Evolutionary conservation across 2,888 invertebrate species (phyloP), one percentile per base, ranked within the genome.

Genomic region (Tetheella fluctuosa): DNA sequence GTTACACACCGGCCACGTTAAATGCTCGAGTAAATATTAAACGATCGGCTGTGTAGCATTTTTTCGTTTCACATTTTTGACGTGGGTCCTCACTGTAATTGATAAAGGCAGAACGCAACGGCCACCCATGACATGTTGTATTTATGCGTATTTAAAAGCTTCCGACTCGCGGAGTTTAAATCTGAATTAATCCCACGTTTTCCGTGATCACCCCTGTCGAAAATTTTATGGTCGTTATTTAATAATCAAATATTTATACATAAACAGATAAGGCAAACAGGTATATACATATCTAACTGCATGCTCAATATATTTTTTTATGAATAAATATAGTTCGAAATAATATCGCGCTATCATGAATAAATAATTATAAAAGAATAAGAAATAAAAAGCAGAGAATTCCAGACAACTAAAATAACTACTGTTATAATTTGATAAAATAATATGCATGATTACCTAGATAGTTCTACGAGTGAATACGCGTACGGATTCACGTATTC

Each of bases 81-180:
- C 84, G 80, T 78, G 77, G 80, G 75, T 77, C 77, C 80, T 77
- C 77, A 73, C 77, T 84, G 88, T 91, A 90, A 91, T 90, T 91
- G 91, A 90, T 91, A 89, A 90, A 90, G 89, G 91, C 86, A 82
- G 81, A 73, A 74, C 80, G 76, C 74, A 74, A 71, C 80, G 74
- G 80, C 77, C 77, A 70, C 71, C 83, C 88, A 79, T 86, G 88
- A 88, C 90, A 89, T 91, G 89, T 84, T 86, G 85, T 89, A 91
- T 91, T 90, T 90, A 91, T 88, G 86, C 82, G 86, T 83, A 85
- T 91, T 91, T 90, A 91, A 91, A 90, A 88, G 90, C 88, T 85
- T 84, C 84, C 84, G 84, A 84, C 81, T 84, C 84, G 80, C 76
- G 74, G 76, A 84, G 85, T 83, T 88, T 83, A 86, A 89, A 89